Base-by-base conservation (phyloP, 2,888 invertebrate genomes). In the Elgonia sp. region DNA sequence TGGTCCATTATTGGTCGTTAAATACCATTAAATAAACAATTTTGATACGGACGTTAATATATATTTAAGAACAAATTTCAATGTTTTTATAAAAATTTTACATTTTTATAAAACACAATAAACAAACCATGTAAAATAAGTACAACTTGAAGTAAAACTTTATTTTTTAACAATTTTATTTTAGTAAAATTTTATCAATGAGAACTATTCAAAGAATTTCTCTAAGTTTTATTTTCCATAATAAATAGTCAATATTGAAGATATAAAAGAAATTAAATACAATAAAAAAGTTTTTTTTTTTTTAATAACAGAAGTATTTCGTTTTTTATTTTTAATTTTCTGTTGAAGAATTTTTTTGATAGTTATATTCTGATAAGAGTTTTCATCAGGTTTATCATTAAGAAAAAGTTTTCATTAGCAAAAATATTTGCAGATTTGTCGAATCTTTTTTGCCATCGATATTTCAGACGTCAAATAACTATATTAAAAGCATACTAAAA, bases 401-500 rank as follows among this genome's bases (percentile, higher is more conserved):
- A 29, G 5, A 29, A 3, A 42, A 14, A 2, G 8, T 42, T 42
- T 42, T 29, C 29, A 29, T 29, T 29, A 1, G 29, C 5, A 12
- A 1, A 57, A 21, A 20, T 20, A 57, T 60, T 12, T 29, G 3
- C n/a, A 12, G 62, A 3, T 9, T 55, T 46, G 21, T 21, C 40
- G 8, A 9, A 79, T 57, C 57, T 69, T 42, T 69, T 57, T 53
- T 53, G 8, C 37, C 62, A n/a, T 21, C 21, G 42, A 37, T 40
- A 37, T 7, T 21, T n/a, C 20, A 21, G 12, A 55, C 50, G 16
- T 7, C 50, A 16, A 53, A 69, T 72, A 70, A 80, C 29, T 5
- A 29, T 29, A 29, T 29, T 29, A 29, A 5, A 29, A 29, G 5
- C 29, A 57, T 72, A 50, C 60, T 60, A 69, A 83, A 83, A 50